Evolutionary conservation across 2,888 invertebrate species (phyloP).

Genomic region (Furcula furcula): DNA sequence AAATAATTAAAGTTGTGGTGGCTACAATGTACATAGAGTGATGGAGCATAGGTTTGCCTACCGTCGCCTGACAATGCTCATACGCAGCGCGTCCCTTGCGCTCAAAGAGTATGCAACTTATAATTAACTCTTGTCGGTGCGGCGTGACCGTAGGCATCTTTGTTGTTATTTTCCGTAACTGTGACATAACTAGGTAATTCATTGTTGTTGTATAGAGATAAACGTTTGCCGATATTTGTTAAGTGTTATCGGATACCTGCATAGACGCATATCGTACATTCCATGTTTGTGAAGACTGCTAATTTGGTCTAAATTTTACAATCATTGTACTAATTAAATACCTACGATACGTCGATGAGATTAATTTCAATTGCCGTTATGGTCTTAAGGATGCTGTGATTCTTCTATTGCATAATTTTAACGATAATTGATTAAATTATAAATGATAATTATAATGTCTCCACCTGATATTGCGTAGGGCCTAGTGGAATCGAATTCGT

Average conservation of each 20-base stretch:
- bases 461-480: conserved; percentile 76
- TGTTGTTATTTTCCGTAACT: conserved; percentile 63
- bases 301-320: conserved; percentile 82
- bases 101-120: too few relatives aligned
- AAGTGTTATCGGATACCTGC: conserved; percentile 79
- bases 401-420: conserved; percentile 81
- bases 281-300: conserved; percentile 82
- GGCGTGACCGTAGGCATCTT: conserved; percentile 30
- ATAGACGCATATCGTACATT: conserved; percentile 82
- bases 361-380: conserved; percentile 78
- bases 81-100: too few relatives aligned
- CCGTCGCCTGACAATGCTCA: neutral
- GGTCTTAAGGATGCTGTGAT: conserved; percentile 81
- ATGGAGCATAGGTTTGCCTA: conserved; percentile 19
- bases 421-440: conserved; percentile 62
- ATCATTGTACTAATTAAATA: conserved; percentile 73
- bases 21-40: conserved; percentile 28
- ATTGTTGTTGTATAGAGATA: conserved; percentile 78
- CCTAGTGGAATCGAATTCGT: conserved; percentile 78
- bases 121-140: too few relatives aligned
- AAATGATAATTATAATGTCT: conserved; percentile 64
- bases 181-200: conserved; percentile 61
- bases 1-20: conserved; percentile 28
- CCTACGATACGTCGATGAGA: conserved; percentile 77
- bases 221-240: conserved; percentile 71